Conservation (phyloP, 2,113 vertebrate species). For the Stigmatopora nigra region DNA sequence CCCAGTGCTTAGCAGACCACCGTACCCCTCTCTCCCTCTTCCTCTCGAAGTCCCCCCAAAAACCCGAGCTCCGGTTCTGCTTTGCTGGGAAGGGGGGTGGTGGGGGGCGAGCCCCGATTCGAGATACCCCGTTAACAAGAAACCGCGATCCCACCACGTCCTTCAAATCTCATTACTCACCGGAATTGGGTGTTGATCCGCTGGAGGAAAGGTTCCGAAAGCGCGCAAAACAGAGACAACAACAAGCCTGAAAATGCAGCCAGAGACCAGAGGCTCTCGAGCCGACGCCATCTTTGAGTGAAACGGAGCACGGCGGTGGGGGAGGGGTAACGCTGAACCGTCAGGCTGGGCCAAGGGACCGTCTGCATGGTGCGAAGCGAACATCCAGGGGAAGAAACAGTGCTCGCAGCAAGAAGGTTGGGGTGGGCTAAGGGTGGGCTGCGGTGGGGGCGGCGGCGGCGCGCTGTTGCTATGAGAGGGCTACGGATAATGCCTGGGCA, state of each 20-base stretch:
- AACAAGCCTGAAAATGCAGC: constrained; percentile 75
- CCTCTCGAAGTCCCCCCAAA: constrained; percentile 69
- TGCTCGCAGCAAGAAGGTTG: constrained; percentile 61
- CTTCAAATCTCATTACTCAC: constrained; percentile 61
- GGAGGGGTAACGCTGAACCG: constrained; percentile 65
- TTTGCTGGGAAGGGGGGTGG: constrained; percentile 30
- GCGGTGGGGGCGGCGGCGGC: constrained; percentile 47
- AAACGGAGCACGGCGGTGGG: constrained; percentile 74
- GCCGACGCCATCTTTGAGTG: constrained; percentile 80
- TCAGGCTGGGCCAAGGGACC: constrained; percentile 68
- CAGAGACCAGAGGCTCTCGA: constrained; percentile 70
- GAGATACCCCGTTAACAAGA: constrained; percentile 27
- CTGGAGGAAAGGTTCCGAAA: constrained; percentile 55
- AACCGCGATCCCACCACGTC: constrained; percentile 5
- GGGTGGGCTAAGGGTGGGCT: constrained; percentile 72
- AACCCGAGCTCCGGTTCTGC: constrained; percentile 63
- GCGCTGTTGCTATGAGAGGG: constrained; percentile 74
- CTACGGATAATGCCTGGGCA: constrained; percentile 68
- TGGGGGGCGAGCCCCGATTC: constrained; percentile 25
- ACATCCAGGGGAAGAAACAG: constrained; percentile 53
- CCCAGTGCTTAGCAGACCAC: constrained; percentile 58
- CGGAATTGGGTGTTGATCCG: constrained; percentile 63
- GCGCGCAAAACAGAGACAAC: constrained; percentile 69
- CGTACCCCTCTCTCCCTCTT: constrained; percentile 64
- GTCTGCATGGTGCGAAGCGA: constrained; percentile 65